A percentile compares a stretch with the other conserved stretches of the same genome.
Evolutionary conservation across 2,797 vertebrate species (phyloP).

Genomic region (Brachyalestes nurse): DNA sequence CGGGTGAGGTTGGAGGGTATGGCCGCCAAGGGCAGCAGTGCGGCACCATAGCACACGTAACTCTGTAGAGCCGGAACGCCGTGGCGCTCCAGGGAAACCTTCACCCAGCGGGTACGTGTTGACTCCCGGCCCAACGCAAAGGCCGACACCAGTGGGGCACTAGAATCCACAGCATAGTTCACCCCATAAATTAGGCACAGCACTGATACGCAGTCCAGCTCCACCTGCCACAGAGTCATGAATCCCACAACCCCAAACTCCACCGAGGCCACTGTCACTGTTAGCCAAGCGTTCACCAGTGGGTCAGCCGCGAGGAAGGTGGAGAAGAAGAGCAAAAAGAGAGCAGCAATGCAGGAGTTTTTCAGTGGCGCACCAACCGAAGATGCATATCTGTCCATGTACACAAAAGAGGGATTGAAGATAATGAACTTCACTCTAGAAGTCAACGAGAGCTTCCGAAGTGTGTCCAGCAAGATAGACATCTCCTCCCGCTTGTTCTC

Average conservation of each 20-base stretch:
- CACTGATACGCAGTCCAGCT: conserved; percentile 96
- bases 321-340: conserved; percentile 96
- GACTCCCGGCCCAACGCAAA: conserved; percentile 94
- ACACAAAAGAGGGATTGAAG: conserved; percentile 98
- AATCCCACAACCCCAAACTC: conserved; percentile 98
- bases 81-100: conserved; percentile 93
- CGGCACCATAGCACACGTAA: conserved; percentile 93
- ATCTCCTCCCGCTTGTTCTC: conserved; percentile 98
- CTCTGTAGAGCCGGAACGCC: conserved; percentile 96
- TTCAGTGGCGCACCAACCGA: conserved; percentile 94
- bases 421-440: conserved; percentile 97
- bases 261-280: conserved; percentile 92
- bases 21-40: conserved; percentile 91
- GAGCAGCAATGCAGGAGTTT: conserved; percentile 96
- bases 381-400: conserved; percentile 95
- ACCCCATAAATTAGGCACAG: conserved; percentile 95
- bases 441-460: conserved; percentile 93
- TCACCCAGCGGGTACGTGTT: conserved; percentile 97
- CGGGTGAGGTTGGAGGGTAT: conserved; percentile 97
- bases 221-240: conserved; percentile 98
- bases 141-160: conserved; percentile 93
- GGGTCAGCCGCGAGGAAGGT: conserved; percentile 94
- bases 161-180: conserved; percentile 95
- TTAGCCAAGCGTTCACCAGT: conserved; percentile 94
- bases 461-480: conserved; percentile 94